These are phyloP conservation scores for Scaptomyza montana DNA, from an alignment of 1,140 invertebrate genomes.

Conservation along the genomic window DNA sequence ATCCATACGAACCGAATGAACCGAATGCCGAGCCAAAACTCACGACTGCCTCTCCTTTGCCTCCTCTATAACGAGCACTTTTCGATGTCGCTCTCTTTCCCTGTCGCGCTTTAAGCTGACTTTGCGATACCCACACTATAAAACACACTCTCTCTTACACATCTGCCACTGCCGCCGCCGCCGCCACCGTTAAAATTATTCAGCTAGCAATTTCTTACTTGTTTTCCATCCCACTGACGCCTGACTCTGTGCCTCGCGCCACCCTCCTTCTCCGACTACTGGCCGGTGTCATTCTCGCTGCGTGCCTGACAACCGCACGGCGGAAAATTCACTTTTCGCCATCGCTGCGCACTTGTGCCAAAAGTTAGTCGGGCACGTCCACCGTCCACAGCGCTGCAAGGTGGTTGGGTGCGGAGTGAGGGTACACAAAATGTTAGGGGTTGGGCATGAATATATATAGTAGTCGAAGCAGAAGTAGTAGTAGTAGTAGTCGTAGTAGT, in stretches of 20 bases:
- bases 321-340: conserved; percentile 81
- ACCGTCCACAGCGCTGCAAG: conserved; percentile 26
- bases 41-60: conserved; percentile 2
- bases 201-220: conserved; percentile 62
- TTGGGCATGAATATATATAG: neutral
- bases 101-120: conserved; percentile 37
- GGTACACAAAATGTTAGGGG: neutral
- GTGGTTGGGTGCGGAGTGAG: neutral
- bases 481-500: too few relatives aligned
- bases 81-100: conserved; percentile 5
- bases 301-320: conserved; percentile 68
- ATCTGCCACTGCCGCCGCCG: conserved; percentile 15
- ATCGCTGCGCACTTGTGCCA: conserved; percentile 79
- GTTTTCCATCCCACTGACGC: conserved; percentile 2
- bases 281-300: conserved; percentile 40
- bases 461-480: too few relatives aligned
- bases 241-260: neutral
- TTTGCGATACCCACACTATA: conserved; percentile 18
- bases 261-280: neutral
- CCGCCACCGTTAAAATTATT: conserved; percentile 58
- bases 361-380: conserved; percentile 79
- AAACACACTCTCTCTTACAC: conserved; percentile 4
- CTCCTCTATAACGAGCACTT: neutral
- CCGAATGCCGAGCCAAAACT: conserved; percentile 7
- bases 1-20: conserved; percentile 46